A percentile compares a stretch with the other conserved stretches of the same genome.
phyloP scores from a whole-genome alignment of 2,888 invertebrate species.

The Sminthurides aquaticus region DNA sequence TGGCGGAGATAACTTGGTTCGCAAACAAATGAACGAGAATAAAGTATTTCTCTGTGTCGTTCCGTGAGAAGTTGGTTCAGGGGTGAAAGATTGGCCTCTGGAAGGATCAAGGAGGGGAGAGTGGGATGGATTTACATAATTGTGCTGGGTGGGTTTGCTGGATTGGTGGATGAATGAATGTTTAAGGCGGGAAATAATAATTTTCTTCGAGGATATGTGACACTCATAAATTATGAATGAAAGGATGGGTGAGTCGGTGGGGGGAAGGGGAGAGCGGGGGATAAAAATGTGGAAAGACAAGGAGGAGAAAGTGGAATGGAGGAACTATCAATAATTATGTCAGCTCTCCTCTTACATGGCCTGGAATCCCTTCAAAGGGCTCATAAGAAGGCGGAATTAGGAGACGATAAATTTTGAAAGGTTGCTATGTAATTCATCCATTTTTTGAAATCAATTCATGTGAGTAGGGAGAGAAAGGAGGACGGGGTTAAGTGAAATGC shows the following conservation, averaged over 20 bases:
- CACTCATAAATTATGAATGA: not conserved
- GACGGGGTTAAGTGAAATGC: too few relatives aligned
- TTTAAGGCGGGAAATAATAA: too few relatives aligned
- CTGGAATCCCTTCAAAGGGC: not conserved
- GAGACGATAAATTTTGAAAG: not conserved
- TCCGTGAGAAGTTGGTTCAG: too few relatives aligned
- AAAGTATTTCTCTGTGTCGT: too few relatives aligned
- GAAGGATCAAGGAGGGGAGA: too few relatives aligned
- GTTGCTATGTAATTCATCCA: not conserved
- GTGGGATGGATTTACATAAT: too few relatives aligned
- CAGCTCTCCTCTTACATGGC: not conserved
- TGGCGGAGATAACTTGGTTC: too few relatives aligned
- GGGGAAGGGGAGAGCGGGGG: conserved; percentile 20
- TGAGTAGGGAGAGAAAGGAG: conserved; percentile 13
- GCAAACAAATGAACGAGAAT: too few relatives aligned
- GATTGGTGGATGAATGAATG: too few relatives aligned
- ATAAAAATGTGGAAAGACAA: conserved; percentile 8
- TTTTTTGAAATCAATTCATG: conserved; percentile 4
- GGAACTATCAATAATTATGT: conserved; percentile 20
- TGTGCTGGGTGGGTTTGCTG: too few relatives aligned
- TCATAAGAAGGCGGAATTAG: not conserved
- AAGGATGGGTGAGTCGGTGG: too few relatives aligned
- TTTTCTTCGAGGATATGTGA: not conserved
- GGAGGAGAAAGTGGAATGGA: conserved; percentile 16
- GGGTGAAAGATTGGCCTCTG: too few relatives aligned